These are phyloP conservation scores for Dasysyrphus tricinctus DNA, from an alignment of 2,888 invertebrate genomes.

Conservation along the genomic window DNA sequence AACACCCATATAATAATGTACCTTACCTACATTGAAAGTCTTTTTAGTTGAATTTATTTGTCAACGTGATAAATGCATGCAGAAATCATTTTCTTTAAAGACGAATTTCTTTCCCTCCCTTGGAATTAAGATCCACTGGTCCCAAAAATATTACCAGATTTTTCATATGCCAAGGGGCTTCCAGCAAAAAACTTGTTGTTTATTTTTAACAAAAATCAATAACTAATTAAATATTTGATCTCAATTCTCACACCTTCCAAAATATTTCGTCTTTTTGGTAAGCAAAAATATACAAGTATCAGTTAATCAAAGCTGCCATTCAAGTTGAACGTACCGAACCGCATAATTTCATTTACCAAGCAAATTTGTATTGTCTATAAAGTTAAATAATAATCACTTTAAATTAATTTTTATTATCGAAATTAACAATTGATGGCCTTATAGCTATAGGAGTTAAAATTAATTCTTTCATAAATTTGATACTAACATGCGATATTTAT, in stretches of 20 bases:
- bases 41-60: no score
- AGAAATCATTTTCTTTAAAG: no score
- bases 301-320: neutral
- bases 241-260: neutral
- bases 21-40: no score
- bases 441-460: neutral
- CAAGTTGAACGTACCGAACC: neutral
- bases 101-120: no score
- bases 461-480: neutral
- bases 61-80: no score
- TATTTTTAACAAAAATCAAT: neutral
- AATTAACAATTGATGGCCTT: conserved; percentile 2
- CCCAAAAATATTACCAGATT: no score
- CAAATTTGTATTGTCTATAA: neutral
- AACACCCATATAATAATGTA: no score
- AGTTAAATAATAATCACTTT: neutral
- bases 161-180: no score
- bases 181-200: neutral
- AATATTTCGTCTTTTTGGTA: neutral
- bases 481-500: no score
- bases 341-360: neutral
- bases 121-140: no score
- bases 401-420: neutral
- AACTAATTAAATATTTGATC: neutral
- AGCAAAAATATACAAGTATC: neutral